Base-by-base conservation (phyloP, 2,888 invertebrate genomes). In the Seira sanloemensis region DNA sequence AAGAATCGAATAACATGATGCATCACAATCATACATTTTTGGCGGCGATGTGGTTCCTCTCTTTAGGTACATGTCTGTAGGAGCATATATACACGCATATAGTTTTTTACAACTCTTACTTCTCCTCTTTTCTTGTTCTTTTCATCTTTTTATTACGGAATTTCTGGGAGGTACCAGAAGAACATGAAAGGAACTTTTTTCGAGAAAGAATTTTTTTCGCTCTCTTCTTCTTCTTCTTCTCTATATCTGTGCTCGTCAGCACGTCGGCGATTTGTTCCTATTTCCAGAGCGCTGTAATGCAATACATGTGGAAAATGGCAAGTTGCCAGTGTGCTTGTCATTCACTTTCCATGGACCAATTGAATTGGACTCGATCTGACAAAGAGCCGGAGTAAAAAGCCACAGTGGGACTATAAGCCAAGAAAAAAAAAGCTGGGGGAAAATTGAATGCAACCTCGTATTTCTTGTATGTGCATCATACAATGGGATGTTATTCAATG, bases 321-420 rank as follows among this genome's bases (percentile, higher is more conserved):
- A 50, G 50, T 73, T 79, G 79, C 79, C 79, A 79, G 37, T 37
- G 79, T 37, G 5, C 5, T 79, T 79, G 73, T 79, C 79, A 74
- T 73, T 79, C 74, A 26, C 27, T n/a, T n/a, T n/a, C 25, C 37
- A 37, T 58, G 73, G 73, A 79, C 54, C 79, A 74, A 79, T 79
- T 79, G 54, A 79, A 79, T 79, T 74, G 79, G 67, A 73, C 79
- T 72, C 78, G 73, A 78, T 78, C 73, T 62, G 66, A 72, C 26
- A 37, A 67, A 68, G 67, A 67, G 0, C 65, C 71, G 65, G 12
- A n/a, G 58, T 37, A 21, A 37, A 75, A 66, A 9, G 50, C 18
- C 25, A 24, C 23, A 16, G 37, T 7, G 37, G 37, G 37, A 37
- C 37, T 37, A 37, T 37, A 37, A 37, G 37, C n/a, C n/a, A n/a